These are phyloP conservation scores for Pelobates fuscus DNA, from an alignment of 2,113 vertebrate species.

Conservation along the genomic window DNA sequence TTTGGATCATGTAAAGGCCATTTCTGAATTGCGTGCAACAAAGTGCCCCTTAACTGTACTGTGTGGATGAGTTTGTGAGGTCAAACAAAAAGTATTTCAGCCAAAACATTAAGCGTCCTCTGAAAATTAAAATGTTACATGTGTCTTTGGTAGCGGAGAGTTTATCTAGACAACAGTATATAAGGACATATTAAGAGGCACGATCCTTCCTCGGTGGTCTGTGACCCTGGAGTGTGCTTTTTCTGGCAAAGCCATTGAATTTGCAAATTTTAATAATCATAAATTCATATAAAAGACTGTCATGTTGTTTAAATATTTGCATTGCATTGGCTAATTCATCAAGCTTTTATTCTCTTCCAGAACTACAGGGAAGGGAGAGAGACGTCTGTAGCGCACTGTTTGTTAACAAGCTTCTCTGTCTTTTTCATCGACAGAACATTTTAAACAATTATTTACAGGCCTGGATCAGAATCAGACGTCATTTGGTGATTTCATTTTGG, in stretches of 20 bases:
- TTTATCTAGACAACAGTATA: conserved; percentile 56
- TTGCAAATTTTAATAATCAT: conserved; percentile 69
- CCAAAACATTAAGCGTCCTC: conserved; percentile 52
- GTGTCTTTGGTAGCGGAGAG: conserved; percentile 56
- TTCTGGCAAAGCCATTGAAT: conserved; percentile 62
- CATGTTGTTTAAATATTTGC: conserved; percentile 69
- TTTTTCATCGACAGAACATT: background rate
- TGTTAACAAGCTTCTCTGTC: conserved; percentile 8
- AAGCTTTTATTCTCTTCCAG: conserved; percentile 61
- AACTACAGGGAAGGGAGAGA: background rate
- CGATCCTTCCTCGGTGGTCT: conserved; percentile 68
- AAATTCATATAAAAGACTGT: conserved; percentile 73
- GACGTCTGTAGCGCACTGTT: conserved; percentile 13
- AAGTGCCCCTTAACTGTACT: conserved; percentile 56
- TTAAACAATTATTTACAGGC: conserved; percentile 26
- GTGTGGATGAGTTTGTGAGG: conserved; percentile 46
- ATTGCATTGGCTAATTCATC: conserved; percentile 69
- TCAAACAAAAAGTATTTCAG: conserved; percentile 34
- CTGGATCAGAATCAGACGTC: conserved; percentile 15
- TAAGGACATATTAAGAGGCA: conserved; percentile 54
- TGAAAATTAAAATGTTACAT: conserved; percentile 60
- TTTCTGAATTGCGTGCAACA: conserved; percentile 56
- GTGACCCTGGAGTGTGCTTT: conserved; percentile 49
- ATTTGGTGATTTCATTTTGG: background rate
- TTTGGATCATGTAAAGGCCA: conserved; percentile 65